Conservation (phyloP, 2,888 invertebrate species). For the Amitus sp. region DNA sequence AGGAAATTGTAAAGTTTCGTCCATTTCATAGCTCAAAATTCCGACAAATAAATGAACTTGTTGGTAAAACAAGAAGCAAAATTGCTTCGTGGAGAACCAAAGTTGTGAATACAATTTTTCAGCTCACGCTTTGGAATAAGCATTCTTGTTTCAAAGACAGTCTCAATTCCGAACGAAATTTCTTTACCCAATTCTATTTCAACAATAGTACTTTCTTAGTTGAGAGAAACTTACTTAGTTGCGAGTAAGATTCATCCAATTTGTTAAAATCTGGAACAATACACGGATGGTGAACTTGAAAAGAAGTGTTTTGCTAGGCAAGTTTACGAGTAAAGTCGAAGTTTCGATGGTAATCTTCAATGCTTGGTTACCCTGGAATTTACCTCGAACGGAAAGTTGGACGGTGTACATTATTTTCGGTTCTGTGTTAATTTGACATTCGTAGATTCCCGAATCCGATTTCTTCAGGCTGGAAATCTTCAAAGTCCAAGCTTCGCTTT, state of each 20-base stretch:
- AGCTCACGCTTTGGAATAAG: no score
- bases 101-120: no score
- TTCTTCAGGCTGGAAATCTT: constrained; percentile 71
- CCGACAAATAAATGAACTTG: no score
- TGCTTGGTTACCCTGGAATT: constrained; percentile 40
- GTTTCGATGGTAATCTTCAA: constrained; percentile 2
- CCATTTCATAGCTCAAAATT: no score
- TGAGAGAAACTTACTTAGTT: constrained; percentile 56
- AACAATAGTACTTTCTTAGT: background rate
- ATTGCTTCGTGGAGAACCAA: no score
- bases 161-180: background rate
- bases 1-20: no score
- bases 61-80: no score
- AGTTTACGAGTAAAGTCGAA: constrained; percentile 7
- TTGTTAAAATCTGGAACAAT: constrained; percentile 57
- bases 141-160: background rate
- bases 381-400: constrained; percentile 73
- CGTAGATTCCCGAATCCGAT: constrained; percentile 75
- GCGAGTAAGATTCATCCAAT: constrained; percentile 60
- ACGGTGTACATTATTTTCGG: constrained; percentile 78
- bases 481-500: constrained; percentile 71
- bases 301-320: background rate
- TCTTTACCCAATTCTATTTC: background rate
- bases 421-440: constrained; percentile 81
- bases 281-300: background rate